Base-by-base conservation (phyloP, 2,797 vertebrate species). In the Danio choprae region DNA sequence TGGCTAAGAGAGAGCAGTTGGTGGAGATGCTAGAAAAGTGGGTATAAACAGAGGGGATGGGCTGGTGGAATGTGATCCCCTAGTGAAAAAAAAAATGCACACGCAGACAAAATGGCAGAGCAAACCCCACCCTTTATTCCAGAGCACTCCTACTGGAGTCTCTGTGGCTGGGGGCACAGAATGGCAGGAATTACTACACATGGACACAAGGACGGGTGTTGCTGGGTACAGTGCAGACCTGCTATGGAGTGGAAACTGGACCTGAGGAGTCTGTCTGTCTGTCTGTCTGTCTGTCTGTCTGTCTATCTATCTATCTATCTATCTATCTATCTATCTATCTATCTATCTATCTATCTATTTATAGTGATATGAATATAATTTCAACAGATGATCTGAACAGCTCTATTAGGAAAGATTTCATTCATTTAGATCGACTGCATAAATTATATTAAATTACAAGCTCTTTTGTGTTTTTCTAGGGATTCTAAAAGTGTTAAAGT, bases 91-190 rank as follows among this genome's bases (percentile, higher is more conserved):
- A 43, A 40, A 73, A 53, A 60, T 50, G 79, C 46, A 60, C 78
- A 83, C 77, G 81, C 84, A 87, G 73, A 87, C 86, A 87, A 84
- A 88, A 85, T 77, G 84, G 78, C 84, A 83, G 41, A 68, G 71
- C 75, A 73, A 83, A 84, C 80, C 86, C 64, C 85, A 81, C 80
- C 65, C 84, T 87, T 85, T 89, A 88, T 88, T 85, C 80, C 79
- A 84, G 64, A 74, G 71, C 63, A 78, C 79, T 90, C 84, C 84
- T 89, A 85, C 86, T 55, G 85, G 87, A 91, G 88, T 82, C 90
- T 85, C 71, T 46, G 81, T 86, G 88, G 80, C 83, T 78, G 55
- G 83, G 86, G 80, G 64, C 13, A 38, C 44, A 68, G 69, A 75
- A 67, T 77, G 50, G 38, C 74, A 82, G 84, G 72, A 84, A 75